Percentiles rank a stretch among this genome's conserved stretches.
Conservation (phyloP, 2,113 vertebrate species). For the Haplochromis burtoni region DNA sequence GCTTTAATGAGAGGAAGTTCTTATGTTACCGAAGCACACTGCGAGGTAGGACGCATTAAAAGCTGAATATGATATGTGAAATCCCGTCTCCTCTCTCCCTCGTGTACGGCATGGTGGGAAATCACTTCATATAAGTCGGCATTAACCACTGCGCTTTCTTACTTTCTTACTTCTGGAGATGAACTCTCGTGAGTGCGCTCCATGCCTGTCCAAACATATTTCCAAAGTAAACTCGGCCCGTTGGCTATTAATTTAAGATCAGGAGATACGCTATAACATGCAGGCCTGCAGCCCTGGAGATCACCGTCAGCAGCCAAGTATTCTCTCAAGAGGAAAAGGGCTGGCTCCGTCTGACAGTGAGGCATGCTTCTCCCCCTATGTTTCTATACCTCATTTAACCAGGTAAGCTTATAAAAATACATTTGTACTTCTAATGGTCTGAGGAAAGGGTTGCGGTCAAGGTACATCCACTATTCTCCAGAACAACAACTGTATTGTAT, state of each 20-base stretch:
- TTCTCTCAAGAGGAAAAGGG: slow-evolving; percentile 30
- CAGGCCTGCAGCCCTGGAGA: slow-evolving; percentile 32
- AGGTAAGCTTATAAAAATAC: slow-evolving; percentile 5
- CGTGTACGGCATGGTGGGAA: slow-evolving; percentile 10
- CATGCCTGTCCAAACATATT: slow-evolving; percentile 42
- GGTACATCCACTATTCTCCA: neutral
- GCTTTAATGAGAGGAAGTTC: slow-evolving; percentile 38
- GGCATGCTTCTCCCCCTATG: neutral
- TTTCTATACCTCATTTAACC: slow-evolving; percentile 28
- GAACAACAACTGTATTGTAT: neutral
- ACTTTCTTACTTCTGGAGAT: slow-evolving; percentile 21
- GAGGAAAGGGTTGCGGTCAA: neutral
- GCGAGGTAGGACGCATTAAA: slow-evolving; percentile 11
- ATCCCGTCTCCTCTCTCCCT: neutral
- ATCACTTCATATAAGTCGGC: neutral
- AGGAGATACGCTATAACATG: slow-evolving; percentile 53
- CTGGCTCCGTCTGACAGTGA: slow-evolving; percentile 25
- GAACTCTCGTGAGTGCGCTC: neutral
- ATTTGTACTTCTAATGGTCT: neutral
- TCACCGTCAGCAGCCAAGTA: slow-evolving; percentile 45
- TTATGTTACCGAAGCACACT: neutral
- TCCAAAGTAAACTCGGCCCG: slow-evolving; percentile 39
- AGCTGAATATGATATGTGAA: slow-evolving; percentile 21
- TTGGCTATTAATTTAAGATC: slow-evolving; percentile 50
- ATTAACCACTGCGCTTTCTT: neutral